phyloP scores from a whole-genome alignment of 2,113 vertebrate species.

The Calonectris borealis region DNA sequence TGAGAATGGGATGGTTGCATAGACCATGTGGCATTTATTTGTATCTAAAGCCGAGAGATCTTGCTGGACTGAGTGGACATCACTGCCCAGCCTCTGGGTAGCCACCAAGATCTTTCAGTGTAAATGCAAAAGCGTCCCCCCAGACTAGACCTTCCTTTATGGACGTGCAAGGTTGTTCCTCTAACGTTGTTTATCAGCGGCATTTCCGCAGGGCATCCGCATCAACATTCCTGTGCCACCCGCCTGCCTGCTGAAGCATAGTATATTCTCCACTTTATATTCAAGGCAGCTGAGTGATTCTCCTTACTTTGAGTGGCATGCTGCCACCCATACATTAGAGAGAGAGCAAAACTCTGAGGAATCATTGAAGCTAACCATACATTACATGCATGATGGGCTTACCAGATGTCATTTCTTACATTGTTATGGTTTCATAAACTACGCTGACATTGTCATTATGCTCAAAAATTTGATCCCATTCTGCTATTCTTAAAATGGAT shows the following conservation, averaged over 20 bases:
- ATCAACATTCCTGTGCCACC: conserved; percentile 52
- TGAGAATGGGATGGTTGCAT: background rate
- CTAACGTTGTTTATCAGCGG: background rate
- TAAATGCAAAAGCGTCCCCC: background rate
- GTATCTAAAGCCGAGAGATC: background rate
- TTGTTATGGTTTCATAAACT: conserved; percentile 76
- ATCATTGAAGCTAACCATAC: conserved; percentile 67
- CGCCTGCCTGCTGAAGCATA: background rate
- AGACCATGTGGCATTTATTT: background rate
- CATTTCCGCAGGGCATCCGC: background rate
- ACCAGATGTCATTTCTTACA: conserved; percentile 81
- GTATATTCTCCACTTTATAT: conserved; percentile 51
- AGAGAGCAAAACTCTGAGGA: conserved; percentile 3
- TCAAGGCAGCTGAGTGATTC: conserved; percentile 49
- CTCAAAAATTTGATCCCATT: conserved; percentile 63
- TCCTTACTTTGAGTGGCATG: conserved; percentile 57
- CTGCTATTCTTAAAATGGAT: conserved; percentile 1
- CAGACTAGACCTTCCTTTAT: background rate
- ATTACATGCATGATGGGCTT: conserved; percentile 76
- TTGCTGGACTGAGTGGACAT: accelerated
- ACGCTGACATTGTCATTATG: conserved; percentile 75
- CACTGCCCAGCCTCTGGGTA: background rate
- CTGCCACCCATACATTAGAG: conserved; percentile 52
- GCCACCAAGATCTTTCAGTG: background rate
- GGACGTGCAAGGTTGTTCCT: background rate